Conservation (phyloP, 2,797 vertebrate species). For the Staurois parvus region DNA sequence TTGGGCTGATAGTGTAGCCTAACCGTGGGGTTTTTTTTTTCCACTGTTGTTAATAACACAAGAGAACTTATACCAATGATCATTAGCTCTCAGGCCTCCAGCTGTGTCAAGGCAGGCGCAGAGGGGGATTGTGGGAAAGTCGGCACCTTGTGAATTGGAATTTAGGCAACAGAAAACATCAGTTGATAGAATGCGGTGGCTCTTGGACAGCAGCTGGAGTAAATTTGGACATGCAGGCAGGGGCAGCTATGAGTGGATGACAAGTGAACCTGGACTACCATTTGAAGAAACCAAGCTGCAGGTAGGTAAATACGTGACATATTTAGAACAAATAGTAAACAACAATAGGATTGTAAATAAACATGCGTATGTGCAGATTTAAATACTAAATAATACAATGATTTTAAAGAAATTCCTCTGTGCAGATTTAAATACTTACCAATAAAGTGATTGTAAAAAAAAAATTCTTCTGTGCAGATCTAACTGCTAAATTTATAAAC, state of each 20-base stretch:
- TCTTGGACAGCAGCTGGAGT: slow-evolving; percentile 86
- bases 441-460: too few relatives aligned
- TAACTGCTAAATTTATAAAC: too few relatives aligned
- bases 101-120: slow-evolving; percentile 65
- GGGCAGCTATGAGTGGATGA: slow-evolving; percentile 86
- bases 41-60: slow-evolving; percentile 34
- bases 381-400: too few relatives aligned
- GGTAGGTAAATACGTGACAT: slow-evolving; percentile 73
- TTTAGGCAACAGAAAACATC: slow-evolving; percentile 41
- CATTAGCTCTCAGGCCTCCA: slow-evolving; percentile 66
- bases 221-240: slow-evolving; percentile 87
- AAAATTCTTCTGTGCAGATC: too few relatives aligned
- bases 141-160: slow-evolving; percentile 23
- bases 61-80: slow-evolving; percentile 64
- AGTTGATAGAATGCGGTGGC: slow-evolving; percentile 78
- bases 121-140: slow-evolving; percentile 61
- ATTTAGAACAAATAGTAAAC: not conserved
- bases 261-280: slow-evolving; percentile 77
- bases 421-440: too few relatives aligned
- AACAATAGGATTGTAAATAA: not conserved
- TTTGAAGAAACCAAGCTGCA: slow-evolving; percentile 81
- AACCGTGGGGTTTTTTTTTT: slow-evolving; percentile 62
- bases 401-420: too few relatives aligned
- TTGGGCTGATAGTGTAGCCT: slow-evolving; percentile 66
- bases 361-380: too few relatives aligned